Evolutionary conservation across 2,113 vertebrate genomes (phyloP).

Genomic region (Larimichthys polyactis): DNA sequence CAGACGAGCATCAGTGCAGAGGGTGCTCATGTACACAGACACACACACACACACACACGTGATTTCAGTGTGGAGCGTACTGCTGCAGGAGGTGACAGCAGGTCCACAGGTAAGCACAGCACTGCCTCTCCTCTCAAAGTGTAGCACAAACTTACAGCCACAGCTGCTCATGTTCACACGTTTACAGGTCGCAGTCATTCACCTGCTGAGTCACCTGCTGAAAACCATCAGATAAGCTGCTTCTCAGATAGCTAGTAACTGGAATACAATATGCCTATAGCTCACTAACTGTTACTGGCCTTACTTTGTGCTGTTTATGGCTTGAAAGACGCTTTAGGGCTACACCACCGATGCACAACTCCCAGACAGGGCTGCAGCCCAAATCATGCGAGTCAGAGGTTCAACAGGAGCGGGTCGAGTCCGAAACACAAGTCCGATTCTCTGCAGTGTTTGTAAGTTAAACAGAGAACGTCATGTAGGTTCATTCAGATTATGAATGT

Average conservation of each 20-base stretch:
- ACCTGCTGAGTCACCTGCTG: neutral
- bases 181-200: conserved; percentile 40
- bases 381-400: neutral
- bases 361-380: conserved; percentile 50
- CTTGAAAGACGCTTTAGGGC: conserved; percentile 49
- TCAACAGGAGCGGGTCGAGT: neutral
- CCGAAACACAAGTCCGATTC: neutral
- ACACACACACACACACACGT: no score
- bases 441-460: neutral
- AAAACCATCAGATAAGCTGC: conserved; percentile 34
- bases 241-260: conserved; percentile 7
- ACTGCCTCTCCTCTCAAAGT: conserved; percentile 64
- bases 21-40: no score
- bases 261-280: conserved; percentile 14
- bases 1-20: neutral
- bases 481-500: neutral
- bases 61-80: neutral
- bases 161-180: conserved; percentile 41
- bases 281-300: conserved; percentile 33
- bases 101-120: conserved; percentile 63
- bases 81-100: neutral
- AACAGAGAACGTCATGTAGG: neutral
- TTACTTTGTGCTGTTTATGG: conserved; percentile 43
- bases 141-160: conserved; percentile 60
- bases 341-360: conserved; percentile 53